Conservation (phyloP, 1,140 invertebrate species). For the Drosophila eugracilis region DNA sequence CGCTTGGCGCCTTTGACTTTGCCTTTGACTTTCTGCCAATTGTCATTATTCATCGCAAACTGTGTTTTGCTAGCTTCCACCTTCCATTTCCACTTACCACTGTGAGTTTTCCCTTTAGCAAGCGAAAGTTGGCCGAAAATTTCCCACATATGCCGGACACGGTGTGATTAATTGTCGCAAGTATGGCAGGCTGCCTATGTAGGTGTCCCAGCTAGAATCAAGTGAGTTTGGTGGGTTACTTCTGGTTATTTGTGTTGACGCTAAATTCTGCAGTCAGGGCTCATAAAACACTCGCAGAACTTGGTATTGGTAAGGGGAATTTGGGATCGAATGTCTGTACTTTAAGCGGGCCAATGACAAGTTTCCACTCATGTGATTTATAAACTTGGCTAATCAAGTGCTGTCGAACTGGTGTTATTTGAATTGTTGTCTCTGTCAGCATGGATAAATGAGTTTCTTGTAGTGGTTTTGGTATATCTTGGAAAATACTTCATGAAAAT, state of each 20-base stretch:
- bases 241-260: conserved; percentile 67
- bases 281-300: conserved; percentile 54
- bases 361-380: conserved; percentile 30
- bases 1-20: conserved; percentile 78
- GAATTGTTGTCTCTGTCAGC: conserved; percentile 14
- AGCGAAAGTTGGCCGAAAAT: conserved; percentile 58
- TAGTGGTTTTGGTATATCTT: background rate
- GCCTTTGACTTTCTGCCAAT: conserved; percentile 82
- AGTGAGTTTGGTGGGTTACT: conserved; percentile 34
- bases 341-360: conserved; percentile 26
- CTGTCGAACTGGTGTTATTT: conserved; percentile 33
- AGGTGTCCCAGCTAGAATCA: background rate
- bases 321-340: conserved; percentile 22
- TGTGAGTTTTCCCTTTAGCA: conserved; percentile 23
- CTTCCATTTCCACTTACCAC: background rate
- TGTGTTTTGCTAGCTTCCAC: conserved; percentile 66
- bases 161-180: conserved; percentile 74
- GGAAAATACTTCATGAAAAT: too few relatives aligned
- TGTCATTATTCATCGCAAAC: conserved; percentile 82
- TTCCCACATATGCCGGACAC: conserved; percentile 76
- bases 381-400: conserved; percentile 45
- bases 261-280: conserved; percentile 59
- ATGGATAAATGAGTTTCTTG: background rate
- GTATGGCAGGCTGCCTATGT: conserved; percentile 36
- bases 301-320: conserved; percentile 22